Evolutionary conservation across 2,888 invertebrate species (phyloP), one percentile per base, ranked within the genome.

Genomic region (Synanthedon vespiformis): DNA sequence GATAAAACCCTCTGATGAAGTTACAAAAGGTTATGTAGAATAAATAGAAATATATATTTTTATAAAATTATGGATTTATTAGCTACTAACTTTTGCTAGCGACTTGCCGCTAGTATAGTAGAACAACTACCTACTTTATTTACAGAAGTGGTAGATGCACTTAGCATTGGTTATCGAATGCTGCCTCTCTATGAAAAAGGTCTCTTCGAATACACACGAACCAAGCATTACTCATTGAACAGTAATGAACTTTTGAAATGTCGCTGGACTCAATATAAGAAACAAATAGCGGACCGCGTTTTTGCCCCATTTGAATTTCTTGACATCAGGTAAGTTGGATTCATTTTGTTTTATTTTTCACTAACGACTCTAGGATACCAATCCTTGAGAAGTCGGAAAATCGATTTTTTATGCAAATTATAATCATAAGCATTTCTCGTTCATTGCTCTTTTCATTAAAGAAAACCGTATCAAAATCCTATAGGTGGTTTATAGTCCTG

Each of bases 161-260:
- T 76, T 0, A 68, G 74, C 16, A 53, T 54, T n/a, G 60, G 68
- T 40, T 78, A 59, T 55, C 59, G 68, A 4, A 67, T 70, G 0
- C 52, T 80, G 34, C 80, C 80, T 0, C 52, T 70, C 1, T 79
- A 74, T 52, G 80, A 80, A 52, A 76, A 72, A 48, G 63, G 62
- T 1, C 49, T 77, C 0, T 74, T 60, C 51, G 78, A 76, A 5
- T 52, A 66, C 16, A 61, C 64, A 0, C 64, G 66, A 50, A 66
- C 16, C 5, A 61, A 65, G 11, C 69, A 75, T 52, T 75, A 74
- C 51, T 80, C 80, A 0, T 48, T 80, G 18, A 2, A 67, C 12
- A 57, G 47, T 0, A 78, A 80, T 48, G 69, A 80, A 48, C 54
- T 66, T 0, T 55, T 73, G 3, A 57, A 61, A 40, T 73, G 73